Conservation (phyloP, 2,888 invertebrate genomes). For the Aquatica leii region DNA sequence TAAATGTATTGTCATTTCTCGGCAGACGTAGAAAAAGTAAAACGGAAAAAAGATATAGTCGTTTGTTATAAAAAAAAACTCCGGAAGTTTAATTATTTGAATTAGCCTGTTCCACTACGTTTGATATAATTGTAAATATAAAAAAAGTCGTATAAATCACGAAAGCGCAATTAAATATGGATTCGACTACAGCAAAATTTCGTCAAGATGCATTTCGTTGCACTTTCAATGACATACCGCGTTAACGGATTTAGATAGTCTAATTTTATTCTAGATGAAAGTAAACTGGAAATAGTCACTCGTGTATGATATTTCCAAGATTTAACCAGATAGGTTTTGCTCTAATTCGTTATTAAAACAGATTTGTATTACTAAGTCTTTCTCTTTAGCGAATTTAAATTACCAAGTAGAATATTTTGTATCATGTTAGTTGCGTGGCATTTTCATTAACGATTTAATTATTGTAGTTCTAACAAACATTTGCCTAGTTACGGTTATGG, state of each 20-base stretch:
- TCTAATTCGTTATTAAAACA: slow-evolving; percentile 10
- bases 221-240: slow-evolving; percentile 6
- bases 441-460: too few species aligned
- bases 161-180: slow-evolving; percentile 11
- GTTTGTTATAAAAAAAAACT: slow-evolving; percentile 5
- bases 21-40: not conserved
- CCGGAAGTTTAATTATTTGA: slow-evolving; percentile 24
- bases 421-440: too few species aligned
- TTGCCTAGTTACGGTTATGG: too few species aligned
- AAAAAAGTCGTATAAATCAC: slow-evolving; percentile 19
- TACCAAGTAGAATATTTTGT: too few species aligned
- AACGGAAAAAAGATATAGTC: not conserved
- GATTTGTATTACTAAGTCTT: not conserved
- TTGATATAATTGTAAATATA: slow-evolving; percentile 13
- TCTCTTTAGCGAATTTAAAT: too few species aligned
- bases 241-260: slow-evolving; percentile 9
- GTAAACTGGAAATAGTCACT: slow-evolving; percentile 9
- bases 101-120: slow-evolving; percentile 20
- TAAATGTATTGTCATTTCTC: not conserved
- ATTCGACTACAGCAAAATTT: not conserved
- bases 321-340: slow-evolving; percentile 6
- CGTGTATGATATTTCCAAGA: not conserved
- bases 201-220: slow-evolving; percentile 9
- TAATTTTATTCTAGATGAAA: slow-evolving; percentile 8
- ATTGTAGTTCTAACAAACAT: too few species aligned